Percentiles rank a stretch among this genome's conserved stretches.
phyloP scores from a whole-genome alignment of 2,797 vertebrate species.

The Bryconaethiops microstoma region DNA sequence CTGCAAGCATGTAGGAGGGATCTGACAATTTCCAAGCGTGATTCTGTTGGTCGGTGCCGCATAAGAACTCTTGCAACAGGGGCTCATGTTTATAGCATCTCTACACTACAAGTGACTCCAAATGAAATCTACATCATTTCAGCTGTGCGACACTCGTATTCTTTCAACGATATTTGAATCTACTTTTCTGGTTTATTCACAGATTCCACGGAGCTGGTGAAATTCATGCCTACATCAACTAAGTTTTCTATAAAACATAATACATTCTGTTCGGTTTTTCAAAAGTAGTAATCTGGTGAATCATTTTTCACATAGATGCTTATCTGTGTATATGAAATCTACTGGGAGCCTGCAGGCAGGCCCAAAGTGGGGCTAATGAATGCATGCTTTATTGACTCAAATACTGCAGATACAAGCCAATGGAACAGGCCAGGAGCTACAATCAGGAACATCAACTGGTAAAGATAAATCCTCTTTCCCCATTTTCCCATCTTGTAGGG shows the following conservation, averaged over 20 bases:
- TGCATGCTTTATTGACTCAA: conserved; percentile 24
- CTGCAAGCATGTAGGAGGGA: not conserved
- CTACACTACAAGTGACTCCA: not conserved
- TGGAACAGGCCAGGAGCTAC: conserved; percentile 18
- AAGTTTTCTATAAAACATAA: not conserved
- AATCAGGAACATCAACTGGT: conserved; percentile 2
- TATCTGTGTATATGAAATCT: conserved; percentile 10
- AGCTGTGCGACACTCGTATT: not conserved
- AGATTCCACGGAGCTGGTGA: no score
- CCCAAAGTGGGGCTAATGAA: conserved; percentile 9
- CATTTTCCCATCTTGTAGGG: conserved; percentile 16
- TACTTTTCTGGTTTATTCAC: not conserved
- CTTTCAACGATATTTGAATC: not conserved
- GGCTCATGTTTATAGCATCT: not conserved
- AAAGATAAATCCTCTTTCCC: conserved; percentile 28
- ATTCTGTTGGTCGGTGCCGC: not conserved
- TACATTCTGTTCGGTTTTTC: conserved; percentile 3
- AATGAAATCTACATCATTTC: not conserved
- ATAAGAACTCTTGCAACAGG: not conserved
- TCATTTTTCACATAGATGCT: conserved; percentile 25
- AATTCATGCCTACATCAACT: not conserved
- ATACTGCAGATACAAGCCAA: conserved; percentile 18
- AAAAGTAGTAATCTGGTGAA: conserved; percentile 8
- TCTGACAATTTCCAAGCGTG: not conserved
- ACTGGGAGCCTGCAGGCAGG: not conserved